Evolutionary conservation across 2,113 vertebrate species (phyloP).

Genomic region (Psittacara wagleri): DNA sequence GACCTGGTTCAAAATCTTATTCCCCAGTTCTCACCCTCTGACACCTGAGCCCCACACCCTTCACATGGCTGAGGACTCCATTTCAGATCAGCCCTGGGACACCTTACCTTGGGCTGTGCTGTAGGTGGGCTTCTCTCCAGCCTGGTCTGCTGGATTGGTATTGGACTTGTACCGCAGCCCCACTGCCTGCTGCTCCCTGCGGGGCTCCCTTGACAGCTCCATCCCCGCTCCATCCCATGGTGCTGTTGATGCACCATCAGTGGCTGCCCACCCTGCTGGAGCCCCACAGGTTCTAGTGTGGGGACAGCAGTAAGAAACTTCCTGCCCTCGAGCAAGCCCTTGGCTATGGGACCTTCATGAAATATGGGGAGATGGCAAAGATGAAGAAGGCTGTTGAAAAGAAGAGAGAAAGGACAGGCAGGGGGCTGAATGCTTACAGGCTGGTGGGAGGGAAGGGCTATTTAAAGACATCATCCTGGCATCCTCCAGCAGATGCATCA

Average conservation of each 20-base stretch:
- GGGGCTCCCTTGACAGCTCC: neutral
- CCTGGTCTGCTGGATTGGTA: neutral
- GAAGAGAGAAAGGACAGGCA: neutral
- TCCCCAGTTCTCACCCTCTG: neutral
- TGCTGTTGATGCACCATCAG: neutral
- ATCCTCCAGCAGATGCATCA: neutral
- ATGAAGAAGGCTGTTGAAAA: neutral
- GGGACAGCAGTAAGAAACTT: neutral
- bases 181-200: neutral
- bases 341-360: neutral
- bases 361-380: neutral
- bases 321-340: neutral
- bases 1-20: neutral
- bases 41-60: neutral
- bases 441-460: neutral
- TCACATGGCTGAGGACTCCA: rapidly evolving
- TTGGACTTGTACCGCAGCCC: rapidly evolving
- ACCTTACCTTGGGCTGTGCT: neutral
- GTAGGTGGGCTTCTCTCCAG: neutral
- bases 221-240: rapidly evolving
- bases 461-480: constrained; percentile 9
- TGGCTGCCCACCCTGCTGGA: neutral
- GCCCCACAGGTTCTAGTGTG: rapidly evolving
- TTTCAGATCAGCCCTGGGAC: neutral
- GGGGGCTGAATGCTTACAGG: neutral